These are phyloP conservation scores for Drosophila robusta DNA, from an alignment of 2,888 invertebrate genomes.

Conservation along the genomic window DNA sequence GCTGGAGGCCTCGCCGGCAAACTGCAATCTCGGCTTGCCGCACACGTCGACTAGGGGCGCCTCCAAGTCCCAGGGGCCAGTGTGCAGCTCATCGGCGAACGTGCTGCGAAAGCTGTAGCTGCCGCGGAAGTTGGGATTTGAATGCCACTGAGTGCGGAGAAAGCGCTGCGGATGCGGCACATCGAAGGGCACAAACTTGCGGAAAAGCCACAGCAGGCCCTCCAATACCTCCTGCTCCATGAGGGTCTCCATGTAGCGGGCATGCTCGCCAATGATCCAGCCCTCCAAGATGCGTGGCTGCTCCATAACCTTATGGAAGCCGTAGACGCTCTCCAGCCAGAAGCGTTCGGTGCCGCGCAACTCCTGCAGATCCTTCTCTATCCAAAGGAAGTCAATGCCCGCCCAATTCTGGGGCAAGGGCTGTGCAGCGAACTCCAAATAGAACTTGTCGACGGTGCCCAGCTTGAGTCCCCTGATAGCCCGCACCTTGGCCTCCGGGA, in stretches of 20 bases:
- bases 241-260: constrained; percentile 87
- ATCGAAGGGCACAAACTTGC: constrained; percentile 69
- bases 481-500: constrained; percentile 85
- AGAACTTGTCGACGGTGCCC: constrained; percentile 88
- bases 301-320: constrained; percentile 88
- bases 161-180: constrained; percentile 68
- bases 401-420: constrained; percentile 86
- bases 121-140: constrained; percentile 87
- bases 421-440: constrained; percentile 86
- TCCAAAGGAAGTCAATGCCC: constrained; percentile 87
- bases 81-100: constrained; percentile 86
- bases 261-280: constrained; percentile 88
- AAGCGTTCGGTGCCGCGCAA: constrained; percentile 71
- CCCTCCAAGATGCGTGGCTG: constrained; percentile 88
- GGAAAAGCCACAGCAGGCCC: constrained; percentile 70
- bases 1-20: constrained; percentile 90
- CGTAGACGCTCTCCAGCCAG: constrained; percentile 89
- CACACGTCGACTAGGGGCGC: constrained; percentile 84
- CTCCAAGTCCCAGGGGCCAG: constrained; percentile 86
- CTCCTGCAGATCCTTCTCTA: constrained; percentile 84
- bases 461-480: constrained; percentile 86
- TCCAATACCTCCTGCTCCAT: constrained; percentile 85
- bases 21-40: constrained; percentile 86
- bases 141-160: constrained; percentile 88
- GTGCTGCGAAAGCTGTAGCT: constrained; percentile 88